Conservation (phyloP, 2,113 vertebrate species). For the Cricetomys ansorgei region DNA sequence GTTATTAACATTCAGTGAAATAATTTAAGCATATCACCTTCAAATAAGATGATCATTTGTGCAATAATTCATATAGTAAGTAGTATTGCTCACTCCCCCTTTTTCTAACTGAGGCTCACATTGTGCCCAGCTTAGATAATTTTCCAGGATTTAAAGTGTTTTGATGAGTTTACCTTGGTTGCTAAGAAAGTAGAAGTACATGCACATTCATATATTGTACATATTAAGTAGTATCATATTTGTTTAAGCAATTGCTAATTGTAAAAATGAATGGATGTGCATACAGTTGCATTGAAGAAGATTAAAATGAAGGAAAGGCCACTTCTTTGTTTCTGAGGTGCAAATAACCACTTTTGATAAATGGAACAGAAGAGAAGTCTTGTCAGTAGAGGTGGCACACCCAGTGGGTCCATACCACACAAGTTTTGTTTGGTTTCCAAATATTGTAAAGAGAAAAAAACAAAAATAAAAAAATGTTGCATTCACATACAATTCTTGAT, state of each 20-base stretch:
- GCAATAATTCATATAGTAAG: background rate
- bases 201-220: background rate
- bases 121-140: slow-evolving; percentile 27
- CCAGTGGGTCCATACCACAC: background rate
- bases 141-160: background rate
- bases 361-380: background rate
- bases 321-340: background rate
- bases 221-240: background rate
- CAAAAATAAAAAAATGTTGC: background rate
- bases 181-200: background rate
- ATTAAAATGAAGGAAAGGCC: background rate
- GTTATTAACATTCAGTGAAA: slow-evolving; percentile 48
- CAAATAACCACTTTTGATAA: background rate
- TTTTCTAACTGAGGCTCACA: background rate
- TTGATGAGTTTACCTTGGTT: slow-evolving; percentile 35
- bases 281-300: background rate
- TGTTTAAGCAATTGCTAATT: background rate
- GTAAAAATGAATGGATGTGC: background rate
- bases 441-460: background rate
- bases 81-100: slow-evolving; percentile 8
- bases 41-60: slow-evolving; percentile 35
- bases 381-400: background rate
- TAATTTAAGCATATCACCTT: slow-evolving; percentile 44
- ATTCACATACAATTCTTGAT: background rate
- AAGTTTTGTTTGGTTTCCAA: slow-evolving; percentile 8